Conservation (phyloP, 2,888 invertebrate species). For the Stenodera caucasica region DNA sequence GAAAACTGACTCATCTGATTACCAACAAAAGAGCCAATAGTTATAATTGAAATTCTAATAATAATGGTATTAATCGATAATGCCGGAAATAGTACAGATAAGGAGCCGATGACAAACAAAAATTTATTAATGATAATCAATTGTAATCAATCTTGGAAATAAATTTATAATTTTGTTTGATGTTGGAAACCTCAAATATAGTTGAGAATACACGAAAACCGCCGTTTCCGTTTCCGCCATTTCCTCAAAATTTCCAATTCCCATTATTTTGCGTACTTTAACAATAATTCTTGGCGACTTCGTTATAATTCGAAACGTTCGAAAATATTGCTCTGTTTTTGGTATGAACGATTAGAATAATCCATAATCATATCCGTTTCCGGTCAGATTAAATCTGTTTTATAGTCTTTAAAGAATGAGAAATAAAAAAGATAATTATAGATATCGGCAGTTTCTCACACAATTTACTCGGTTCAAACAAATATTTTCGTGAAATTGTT, state of each 20-base stretch:
- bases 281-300: too few species aligned
- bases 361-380: constrained; percentile 33
- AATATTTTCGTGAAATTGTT: too few species aligned
- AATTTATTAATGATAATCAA: background rate
- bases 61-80: background rate
- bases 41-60: background rate
- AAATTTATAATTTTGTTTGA: background rate
- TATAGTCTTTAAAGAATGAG: constrained; percentile 4
- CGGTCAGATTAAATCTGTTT: constrained; percentile 28
- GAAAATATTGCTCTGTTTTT: too few species aligned
- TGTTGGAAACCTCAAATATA: too few species aligned
- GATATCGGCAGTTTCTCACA: background rate
- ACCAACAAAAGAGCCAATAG: background rate
- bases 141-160: background rate
- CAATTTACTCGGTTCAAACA: background rate
- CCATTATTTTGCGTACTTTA: too few species aligned
- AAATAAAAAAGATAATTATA: background rate
- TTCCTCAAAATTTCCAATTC: too few species aligned
- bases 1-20: background rate
- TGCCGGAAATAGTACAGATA: constrained; percentile 2
- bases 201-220: too few species aligned
- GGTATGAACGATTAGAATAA: constrained; percentile 13
- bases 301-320: too few species aligned
- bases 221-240: background rate
- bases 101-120: background rate